phyloP scores from a whole-genome alignment of 2,888 invertebrate species.

The Philonicus albiceps region DNA sequence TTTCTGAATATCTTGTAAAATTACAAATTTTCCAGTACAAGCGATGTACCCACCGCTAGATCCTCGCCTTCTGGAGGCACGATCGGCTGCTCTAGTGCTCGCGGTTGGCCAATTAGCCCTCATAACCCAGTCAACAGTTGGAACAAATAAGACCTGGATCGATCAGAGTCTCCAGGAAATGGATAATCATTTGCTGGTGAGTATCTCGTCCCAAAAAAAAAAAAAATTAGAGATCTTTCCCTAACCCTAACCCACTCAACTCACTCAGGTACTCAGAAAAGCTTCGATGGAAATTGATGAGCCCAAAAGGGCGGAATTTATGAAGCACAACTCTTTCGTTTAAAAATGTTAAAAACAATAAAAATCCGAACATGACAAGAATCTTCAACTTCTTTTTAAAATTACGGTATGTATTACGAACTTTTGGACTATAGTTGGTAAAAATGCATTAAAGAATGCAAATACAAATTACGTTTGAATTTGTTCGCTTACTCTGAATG shows the following conservation, averaged over 20 bases:
- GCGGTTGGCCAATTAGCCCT: conserved; percentile 74
- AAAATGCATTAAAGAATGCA: not conserved
- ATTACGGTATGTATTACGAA: not conserved
- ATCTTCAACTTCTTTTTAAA: not conserved
- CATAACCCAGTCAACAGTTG: conserved; percentile 69
- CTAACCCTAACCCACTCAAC: not conserved
- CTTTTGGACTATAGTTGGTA: not conserved
- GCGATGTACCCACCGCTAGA: conserved; percentile 77
- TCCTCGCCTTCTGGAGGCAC: conserved; percentile 72
- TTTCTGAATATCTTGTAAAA: not conserved
- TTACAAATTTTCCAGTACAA: conserved; percentile 52
- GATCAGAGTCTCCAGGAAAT: conserved; percentile 71
- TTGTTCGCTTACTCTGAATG: not conserved
- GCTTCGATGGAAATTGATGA: conserved; percentile 50
- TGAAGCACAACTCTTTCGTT: conserved; percentile 31
- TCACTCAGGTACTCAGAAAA: conserved; percentile 49
- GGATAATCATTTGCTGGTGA: conserved; percentile 70
- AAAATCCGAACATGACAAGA: not conserved
- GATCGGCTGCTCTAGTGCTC: conserved; percentile 71
- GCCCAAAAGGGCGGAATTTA: conserved; percentile 47
- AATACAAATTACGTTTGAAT: too few species aligned
- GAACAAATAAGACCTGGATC: conserved; percentile 67
- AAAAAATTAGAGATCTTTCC: not conserved
- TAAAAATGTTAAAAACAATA: not conserved
- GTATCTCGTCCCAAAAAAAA: conserved; percentile 38